Conservation (phyloP, 53 echinoderm and acorn worm genomes). For the Holothuria leucospilota region DNA sequence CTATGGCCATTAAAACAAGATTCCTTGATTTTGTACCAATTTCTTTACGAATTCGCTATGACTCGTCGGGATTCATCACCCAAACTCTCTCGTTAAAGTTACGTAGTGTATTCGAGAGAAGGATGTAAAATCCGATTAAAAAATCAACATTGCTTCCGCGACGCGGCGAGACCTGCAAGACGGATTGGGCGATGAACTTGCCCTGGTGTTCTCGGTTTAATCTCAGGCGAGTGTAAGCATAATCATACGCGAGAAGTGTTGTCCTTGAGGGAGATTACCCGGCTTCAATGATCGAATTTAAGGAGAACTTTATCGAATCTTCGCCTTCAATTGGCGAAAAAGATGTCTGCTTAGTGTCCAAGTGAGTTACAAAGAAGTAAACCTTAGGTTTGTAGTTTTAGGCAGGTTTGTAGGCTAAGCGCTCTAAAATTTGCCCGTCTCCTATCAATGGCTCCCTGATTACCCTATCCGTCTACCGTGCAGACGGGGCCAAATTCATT, state of each 20-base stretch:
- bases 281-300: conserved; percentile 37
- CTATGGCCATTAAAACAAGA: too few relatives aligned
- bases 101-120: too few relatives aligned
- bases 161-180: conserved; percentile 12
- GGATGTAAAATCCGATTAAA: conserved; percentile 16
- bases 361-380: conserved; percentile 32
- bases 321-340: conserved; percentile 35
- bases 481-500: conserved; percentile 34
- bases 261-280: conserved; percentile 50
- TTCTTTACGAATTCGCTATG: not conserved
- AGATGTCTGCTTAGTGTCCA: conserved; percentile 45
- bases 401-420: too few relatives aligned
- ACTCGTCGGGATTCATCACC: not conserved
- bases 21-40: too few relatives aligned
- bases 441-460: not conserved
- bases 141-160: not conserved
- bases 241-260: conserved; percentile 27
- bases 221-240: not conserved
- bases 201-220: conserved; percentile 11
- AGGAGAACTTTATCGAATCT: conserved; percentile 27
- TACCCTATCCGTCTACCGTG: not conserved
- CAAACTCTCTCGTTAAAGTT: too few relatives aligned
- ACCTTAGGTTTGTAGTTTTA: not conserved
- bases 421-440: too few relatives aligned
- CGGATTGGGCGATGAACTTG: conserved; percentile 37